Conservation (phyloP, 2,797 vertebrate species). For the Arnoldichthys spilopterus region DNA sequence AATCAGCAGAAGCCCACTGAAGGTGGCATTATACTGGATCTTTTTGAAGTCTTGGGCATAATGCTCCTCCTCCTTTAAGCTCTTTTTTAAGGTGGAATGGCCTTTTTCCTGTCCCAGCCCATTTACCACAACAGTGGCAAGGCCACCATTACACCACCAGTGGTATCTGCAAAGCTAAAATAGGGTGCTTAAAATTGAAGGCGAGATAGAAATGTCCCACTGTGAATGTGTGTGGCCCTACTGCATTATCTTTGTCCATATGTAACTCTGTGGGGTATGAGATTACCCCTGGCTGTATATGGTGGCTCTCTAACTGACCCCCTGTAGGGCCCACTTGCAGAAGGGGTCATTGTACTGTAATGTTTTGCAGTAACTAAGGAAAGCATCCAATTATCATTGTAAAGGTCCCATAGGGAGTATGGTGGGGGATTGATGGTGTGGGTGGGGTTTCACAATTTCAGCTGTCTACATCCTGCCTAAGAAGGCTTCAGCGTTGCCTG, state of each 20-base stretch:
- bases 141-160: conserved; percentile 24
- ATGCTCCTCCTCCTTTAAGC: background rate
- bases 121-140: conserved; percentile 35
- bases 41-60: background rate
- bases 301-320: conserved; percentile 52
- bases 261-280: conserved; percentile 40
- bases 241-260: conserved; percentile 48
- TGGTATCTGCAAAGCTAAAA: conserved; percentile 29
- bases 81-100: background rate
- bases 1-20: background rate
- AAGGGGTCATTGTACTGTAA: conserved; percentile 69
- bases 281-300: conserved; percentile 36
- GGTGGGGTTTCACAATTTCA: conserved; percentile 28
- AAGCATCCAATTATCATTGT: conserved; percentile 77
- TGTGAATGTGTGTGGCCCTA: conserved; percentile 47
- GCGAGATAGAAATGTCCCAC: conserved; percentile 1
- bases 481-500: conserved; percentile 32
- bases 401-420: conserved; percentile 66
- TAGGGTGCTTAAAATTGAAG: conserved; percentile 16
- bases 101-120: background rate
- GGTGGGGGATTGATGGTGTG: conserved; percentile 20
- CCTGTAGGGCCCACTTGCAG: conserved; percentile 36
- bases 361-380: conserved; percentile 65
- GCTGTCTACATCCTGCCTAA: conserved; percentile 32
- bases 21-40: background rate